phyloP scores from a whole-genome alignment of 2,888 invertebrate species.

The Drosophila demipolita region DNA sequence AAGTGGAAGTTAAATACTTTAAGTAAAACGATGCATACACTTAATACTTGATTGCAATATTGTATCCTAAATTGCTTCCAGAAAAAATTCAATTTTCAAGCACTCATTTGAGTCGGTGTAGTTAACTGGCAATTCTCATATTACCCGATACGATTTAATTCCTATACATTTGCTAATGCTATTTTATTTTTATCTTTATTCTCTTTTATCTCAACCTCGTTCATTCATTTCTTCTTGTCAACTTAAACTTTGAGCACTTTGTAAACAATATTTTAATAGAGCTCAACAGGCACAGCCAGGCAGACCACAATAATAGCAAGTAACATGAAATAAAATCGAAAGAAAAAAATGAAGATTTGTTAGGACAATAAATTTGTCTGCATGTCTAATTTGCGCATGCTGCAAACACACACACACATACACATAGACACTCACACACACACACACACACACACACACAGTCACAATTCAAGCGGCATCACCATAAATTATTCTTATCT shows the following conservation, averaged over 20 bases:
- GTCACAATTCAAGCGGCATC: constrained; percentile 68
- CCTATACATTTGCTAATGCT: not conserved
- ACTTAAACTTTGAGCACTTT: constrained; percentile 38
- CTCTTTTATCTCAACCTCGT: constrained; percentile 7
- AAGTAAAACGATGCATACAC: not conserved
- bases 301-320: constrained; percentile 18
- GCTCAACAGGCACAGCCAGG: constrained; percentile 38
- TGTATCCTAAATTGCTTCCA: too few species aligned
- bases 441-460: constrained; percentile 26
- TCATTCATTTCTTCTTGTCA: constrained; percentile 52
- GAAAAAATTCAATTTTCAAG: not conserved
- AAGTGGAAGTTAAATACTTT: not conserved
- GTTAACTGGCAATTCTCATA: not conserved
- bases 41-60: not conserved
- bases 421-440: not conserved
- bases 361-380: constrained; percentile 77
- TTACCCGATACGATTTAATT: constrained; percentile 1
- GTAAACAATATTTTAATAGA: constrained; percentile 71
- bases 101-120: not conserved
- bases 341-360: constrained; percentile 68
- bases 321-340: constrained; percentile 19
- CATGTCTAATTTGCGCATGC: constrained; percentile 79
- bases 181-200: too few species aligned
- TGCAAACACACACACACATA: constrained; percentile 41
- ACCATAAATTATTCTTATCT: constrained; percentile 79